Conservation (phyloP, 1,140 invertebrate species). For the Metaphire vulgaris region DNA sequence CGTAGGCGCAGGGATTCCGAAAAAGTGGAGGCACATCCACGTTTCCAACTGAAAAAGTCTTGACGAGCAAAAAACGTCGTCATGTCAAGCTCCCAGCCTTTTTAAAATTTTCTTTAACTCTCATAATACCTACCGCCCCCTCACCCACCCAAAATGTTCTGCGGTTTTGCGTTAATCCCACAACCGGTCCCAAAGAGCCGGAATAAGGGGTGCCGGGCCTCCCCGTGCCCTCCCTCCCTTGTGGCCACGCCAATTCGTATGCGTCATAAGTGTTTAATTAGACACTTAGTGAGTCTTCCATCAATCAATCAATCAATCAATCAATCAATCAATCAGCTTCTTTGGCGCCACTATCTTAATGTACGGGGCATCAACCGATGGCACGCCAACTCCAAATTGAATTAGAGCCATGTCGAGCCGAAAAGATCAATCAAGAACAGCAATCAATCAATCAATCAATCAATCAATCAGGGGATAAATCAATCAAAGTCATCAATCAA, state of each 20-base stretch:
- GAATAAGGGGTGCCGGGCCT: no score
- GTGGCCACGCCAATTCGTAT: not conserved
- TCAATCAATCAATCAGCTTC: constrained; percentile 3
- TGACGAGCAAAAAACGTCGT: not conserved
- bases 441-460: constrained; percentile 3
- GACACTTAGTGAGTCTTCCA: not conserved
- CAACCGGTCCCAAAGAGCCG: no score
- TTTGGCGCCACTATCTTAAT: no score
- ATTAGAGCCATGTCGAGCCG: no score
- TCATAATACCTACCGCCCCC: not conserved
- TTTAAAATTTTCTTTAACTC: not conserved
- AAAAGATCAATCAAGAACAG: no score
- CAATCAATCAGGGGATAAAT: not conserved
- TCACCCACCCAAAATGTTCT: not conserved
- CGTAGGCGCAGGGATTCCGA: not conserved
- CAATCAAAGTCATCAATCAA: not conserved
- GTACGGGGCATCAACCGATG: no score
- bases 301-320: constrained; percentile 3
- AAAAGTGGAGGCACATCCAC: not conserved
- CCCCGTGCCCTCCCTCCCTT: no score
- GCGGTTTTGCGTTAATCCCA: not conserved
- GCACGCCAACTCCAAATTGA: no score
- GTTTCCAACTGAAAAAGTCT: not conserved
- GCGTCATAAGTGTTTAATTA: not conserved
- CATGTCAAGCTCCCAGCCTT: not conserved